phyloP scores from a whole-genome alignment of 2,797 vertebrate genomes.

The Characodon lateralis region DNA sequence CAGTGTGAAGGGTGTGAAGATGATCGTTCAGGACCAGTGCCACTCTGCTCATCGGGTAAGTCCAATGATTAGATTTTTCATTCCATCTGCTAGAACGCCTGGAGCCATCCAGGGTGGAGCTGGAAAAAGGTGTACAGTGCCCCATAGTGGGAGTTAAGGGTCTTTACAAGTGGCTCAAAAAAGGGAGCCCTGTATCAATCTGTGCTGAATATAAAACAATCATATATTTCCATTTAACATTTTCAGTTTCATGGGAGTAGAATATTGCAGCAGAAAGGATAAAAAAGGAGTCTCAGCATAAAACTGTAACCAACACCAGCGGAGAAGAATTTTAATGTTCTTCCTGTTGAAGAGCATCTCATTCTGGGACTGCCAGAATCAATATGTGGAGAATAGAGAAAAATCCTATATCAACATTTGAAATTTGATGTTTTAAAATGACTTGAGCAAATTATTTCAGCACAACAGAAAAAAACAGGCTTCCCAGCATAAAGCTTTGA shows the following conservation, averaged over 20 bases:
- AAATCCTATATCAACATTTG: background rate
- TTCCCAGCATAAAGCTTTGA: too few relatives aligned
- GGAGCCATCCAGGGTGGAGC: background rate
- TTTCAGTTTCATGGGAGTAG: background rate
- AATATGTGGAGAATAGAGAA: background rate
- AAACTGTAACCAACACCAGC: background rate
- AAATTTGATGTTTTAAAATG: too few relatives aligned
- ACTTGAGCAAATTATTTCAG: too few relatives aligned
- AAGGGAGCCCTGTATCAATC: background rate
- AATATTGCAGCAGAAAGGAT: background rate
- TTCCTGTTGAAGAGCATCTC: slow-evolving; percentile 98
- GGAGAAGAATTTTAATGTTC: slow-evolving; percentile 68
- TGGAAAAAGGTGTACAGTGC: background rate
- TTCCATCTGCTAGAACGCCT: background rate
- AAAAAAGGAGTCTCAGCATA: background rate
- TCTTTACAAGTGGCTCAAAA: background rate
- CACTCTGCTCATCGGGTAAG: slow-evolving; percentile 83
- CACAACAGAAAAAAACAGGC: too few relatives aligned
- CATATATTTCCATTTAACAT: background rate
- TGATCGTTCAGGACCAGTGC: slow-evolving; percentile 86
- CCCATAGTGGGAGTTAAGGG: background rate
- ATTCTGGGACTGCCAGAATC: slow-evolving; percentile 90
- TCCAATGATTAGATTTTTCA: background rate
- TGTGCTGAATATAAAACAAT: background rate
- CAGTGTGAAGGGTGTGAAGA: slow-evolving; percentile 91